These are phyloP conservation scores for Julus scanicus DNA, from an alignment of 2,888 invertebrate species.

Conservation along the genomic window DNA sequence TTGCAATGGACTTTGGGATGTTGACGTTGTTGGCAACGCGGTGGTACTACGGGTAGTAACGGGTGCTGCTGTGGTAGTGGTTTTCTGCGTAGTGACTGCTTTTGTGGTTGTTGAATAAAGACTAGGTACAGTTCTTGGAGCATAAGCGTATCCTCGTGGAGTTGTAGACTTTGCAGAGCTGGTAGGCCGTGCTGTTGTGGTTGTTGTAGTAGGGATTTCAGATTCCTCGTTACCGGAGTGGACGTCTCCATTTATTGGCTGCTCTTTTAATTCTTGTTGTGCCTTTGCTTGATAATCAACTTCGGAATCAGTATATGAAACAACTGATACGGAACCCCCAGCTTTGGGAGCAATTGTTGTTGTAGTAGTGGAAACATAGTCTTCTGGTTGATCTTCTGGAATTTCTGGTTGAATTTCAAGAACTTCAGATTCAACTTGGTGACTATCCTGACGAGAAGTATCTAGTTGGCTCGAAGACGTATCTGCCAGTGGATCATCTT, in stretches of 20 bases:
- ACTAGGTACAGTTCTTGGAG: slow-evolving; percentile 49
- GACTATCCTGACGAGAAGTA: not conserved
- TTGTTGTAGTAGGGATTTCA: slow-evolving; percentile 12
- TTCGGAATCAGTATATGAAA: slow-evolving; percentile 52
- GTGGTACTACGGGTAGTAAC: slow-evolving; percentile 43
- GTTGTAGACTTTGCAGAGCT: slow-evolving; percentile 2
- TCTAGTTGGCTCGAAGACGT: not conserved
- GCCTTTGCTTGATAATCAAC: slow-evolving; percentile 46
- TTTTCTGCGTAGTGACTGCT: not conserved
- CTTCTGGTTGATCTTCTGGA: slow-evolving; percentile 2
- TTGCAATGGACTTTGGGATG: not conserved
- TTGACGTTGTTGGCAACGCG: slow-evolving; percentile 4
- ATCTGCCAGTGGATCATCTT: slow-evolving; percentile 7
- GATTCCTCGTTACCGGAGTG: slow-evolving; percentile 24
- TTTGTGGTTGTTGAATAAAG: not conserved
- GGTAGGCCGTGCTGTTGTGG: slow-evolving; percentile 31
- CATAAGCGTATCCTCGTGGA: slow-evolving; percentile 24
- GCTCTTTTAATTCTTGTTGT: slow-evolving; percentile 39
- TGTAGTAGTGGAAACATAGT: slow-evolving; percentile 11
- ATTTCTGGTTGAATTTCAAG: not conserved
- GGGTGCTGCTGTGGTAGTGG: not conserved
- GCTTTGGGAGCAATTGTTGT: slow-evolving; percentile 23
- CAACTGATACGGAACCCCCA: slow-evolving; percentile 24
- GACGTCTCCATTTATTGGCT: slow-evolving; percentile 3
- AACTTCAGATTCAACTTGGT: not conserved